Percentiles rank a stretch among this genome's conserved stretches.
These are phyloP conservation scores for Dinoponera quadriceps DNA, from an alignment of 1,140 invertebrate species.

Conservation along the genomic window DNA sequence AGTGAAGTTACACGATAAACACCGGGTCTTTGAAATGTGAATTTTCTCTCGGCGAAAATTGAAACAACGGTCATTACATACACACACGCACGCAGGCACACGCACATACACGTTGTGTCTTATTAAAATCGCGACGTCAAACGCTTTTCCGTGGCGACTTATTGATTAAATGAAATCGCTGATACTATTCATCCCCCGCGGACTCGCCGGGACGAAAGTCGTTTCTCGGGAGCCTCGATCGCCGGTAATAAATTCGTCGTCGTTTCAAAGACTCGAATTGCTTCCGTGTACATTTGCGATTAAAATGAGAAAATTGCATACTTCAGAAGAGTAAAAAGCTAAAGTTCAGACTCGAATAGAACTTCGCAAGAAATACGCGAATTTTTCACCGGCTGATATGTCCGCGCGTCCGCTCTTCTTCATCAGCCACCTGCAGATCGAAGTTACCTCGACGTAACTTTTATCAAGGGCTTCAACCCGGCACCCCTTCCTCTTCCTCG, in stretches of 20 bases:
- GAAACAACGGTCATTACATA: not conserved
- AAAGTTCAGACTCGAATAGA: too few relatives aligned
- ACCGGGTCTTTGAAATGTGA: not conserved
- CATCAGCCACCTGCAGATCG: constrained; percentile 7
- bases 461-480: constrained; percentile 18
- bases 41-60: not conserved
- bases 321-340: not conserved
- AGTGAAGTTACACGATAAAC: not conserved
- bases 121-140: too few relatives aligned
- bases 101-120: too few relatives aligned
- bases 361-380: not conserved
- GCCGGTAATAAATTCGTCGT: too few relatives aligned
- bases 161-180: too few relatives aligned
- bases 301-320: constrained; percentile 5
- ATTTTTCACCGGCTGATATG: not conserved
- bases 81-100: too few relatives aligned
- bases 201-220: too few relatives aligned
- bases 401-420: not conserved
- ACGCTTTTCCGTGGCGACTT: too few relatives aligned
- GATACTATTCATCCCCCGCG: too few relatives aligned
- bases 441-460: constrained; percentile 18
- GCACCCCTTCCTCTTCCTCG: constrained; percentile 16
- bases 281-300: not conserved
- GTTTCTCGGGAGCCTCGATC: too few relatives aligned
- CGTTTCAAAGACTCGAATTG: constrained; percentile 9